Conservation (phyloP, 2,797 vertebrate genomes). For the Gambelia wislizenii region DNA sequence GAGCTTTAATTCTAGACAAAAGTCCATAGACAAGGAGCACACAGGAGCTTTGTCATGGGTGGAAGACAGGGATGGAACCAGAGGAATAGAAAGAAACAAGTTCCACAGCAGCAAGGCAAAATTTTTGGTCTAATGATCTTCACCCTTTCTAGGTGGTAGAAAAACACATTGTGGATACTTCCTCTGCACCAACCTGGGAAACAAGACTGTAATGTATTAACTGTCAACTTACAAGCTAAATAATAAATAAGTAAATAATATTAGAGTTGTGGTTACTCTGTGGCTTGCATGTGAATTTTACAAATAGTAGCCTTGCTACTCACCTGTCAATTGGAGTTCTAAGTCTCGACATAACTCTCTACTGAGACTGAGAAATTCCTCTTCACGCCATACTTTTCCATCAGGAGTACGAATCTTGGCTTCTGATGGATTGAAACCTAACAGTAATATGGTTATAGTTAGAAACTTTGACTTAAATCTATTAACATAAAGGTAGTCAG, state of each 20-base stretch:
- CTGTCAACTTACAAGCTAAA: neutral
- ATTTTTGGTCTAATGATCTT: neutral
- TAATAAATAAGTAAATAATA: neutral
- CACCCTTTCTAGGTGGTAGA: neutral
- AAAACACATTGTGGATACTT: neutral
- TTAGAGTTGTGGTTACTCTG: neutral
- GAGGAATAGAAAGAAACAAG: neutral
- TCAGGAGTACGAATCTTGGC: constrained; percentile 87
- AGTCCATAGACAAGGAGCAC: no score
- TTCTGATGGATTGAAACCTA: constrained; percentile 93
- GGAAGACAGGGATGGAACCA: neutral
- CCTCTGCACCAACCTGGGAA: neutral
- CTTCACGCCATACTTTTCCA: constrained; percentile 88
- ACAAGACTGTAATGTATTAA: neutral
- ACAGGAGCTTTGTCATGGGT: neutral
- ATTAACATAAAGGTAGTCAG: neutral
- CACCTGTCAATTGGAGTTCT: constrained; percentile 86
- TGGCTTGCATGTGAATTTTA: neutral
- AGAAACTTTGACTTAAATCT: constrained; percentile 20
- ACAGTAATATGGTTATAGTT: constrained; percentile 49
- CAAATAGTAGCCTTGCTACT: constrained; percentile 34
- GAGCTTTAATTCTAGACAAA: no score
- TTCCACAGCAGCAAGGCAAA: neutral
- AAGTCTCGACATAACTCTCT: constrained; percentile 86
- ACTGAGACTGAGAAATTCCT: constrained; percentile 84